Percentiles rank a stretch among this genome's conserved stretches.
Conservation (phyloP, 2,888 invertebrate genomes). For the Keiferia lycopersicella region DNA sequence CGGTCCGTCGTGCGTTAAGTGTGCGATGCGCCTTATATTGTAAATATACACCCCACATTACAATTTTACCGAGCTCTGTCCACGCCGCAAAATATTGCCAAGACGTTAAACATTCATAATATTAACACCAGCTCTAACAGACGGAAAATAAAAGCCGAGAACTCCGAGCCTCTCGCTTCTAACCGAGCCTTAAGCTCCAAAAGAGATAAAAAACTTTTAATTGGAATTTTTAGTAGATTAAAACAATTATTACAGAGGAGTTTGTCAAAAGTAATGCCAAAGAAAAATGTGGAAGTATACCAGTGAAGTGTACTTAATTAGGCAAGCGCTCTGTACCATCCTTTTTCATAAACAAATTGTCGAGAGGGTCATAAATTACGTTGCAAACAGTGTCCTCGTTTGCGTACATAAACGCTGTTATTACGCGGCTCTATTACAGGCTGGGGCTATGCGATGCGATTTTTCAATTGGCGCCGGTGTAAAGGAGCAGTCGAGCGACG, state of each 20-base stretch:
- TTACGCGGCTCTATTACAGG: constrained; percentile 24
- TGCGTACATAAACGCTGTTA: constrained; percentile 21
- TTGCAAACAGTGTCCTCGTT: constrained; percentile 23
- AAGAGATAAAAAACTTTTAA: constrained; percentile 72
- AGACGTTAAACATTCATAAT: constrained; percentile 16
- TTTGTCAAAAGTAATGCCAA: constrained; percentile 52
- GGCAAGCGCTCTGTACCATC: constrained; percentile 28
- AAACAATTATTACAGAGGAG: constrained; percentile 65
- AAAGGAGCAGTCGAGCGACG: constrained; percentile 32
- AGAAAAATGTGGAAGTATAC: constrained; percentile 47
- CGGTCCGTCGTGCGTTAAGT: no score
- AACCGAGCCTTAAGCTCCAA: constrained; percentile 58
- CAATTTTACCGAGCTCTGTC: background rate
- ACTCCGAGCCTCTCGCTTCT: constrained; percentile 43
- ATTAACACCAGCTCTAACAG: constrained; percentile 31
- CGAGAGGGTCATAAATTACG: constrained; percentile 26
- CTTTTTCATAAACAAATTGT: constrained; percentile 21
- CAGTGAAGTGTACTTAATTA: constrained; percentile 33
- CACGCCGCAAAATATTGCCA: constrained; percentile 8
- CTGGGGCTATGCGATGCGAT: constrained; percentile 25
- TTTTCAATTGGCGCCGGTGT: constrained; percentile 29
- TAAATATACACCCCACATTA: background rate
- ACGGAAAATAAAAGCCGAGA: constrained; percentile 43
- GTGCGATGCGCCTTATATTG: no score
- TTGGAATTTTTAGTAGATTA: constrained; percentile 71